Percentiles rank a stretch among this genome's conserved stretches.
phyloP scores from a whole-genome alignment of 2,797 vertebrate genomes.

The Meriones psammophilus region DNA sequence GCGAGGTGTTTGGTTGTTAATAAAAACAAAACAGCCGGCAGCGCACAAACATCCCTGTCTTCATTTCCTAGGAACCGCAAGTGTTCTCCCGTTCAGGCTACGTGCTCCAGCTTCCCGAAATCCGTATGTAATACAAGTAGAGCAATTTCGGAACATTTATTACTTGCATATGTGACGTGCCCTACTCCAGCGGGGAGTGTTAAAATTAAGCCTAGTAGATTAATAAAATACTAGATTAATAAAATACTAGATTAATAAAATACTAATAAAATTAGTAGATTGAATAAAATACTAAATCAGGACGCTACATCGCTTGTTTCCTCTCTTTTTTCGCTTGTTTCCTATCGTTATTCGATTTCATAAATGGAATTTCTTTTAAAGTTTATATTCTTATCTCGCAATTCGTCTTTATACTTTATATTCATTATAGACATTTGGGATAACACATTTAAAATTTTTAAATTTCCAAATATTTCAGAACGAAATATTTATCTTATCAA shows the following conservation, averaged over 20 bases:
- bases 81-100: background rate
- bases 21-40: background rate
- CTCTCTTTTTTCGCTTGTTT: background rate
- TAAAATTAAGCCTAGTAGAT: conserved; percentile 51
- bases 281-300: conserved; percentile 74
- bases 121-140: conserved; percentile 14
- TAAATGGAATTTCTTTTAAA: conserved; percentile 33
- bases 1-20: background rate
- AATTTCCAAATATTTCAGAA: background rate
- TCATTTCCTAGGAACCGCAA: background rate
- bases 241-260: conserved; percentile 80
- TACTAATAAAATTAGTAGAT: conserved; percentile 28
- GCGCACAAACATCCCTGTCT: background rate
- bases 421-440: background rate
- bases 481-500: conserved; percentile 32
- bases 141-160: conserved; percentile 62
- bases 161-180: conserved; percentile 6
- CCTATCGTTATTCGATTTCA: background rate
- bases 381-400: background rate
- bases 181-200: background rate
- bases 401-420: conserved; percentile 18
- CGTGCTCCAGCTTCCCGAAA: background rate
- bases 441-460: background rate
- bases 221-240: conserved; percentile 80
- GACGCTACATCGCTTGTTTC: background rate